A percentile compares a stretch with the other conserved stretches of the same genome.
Evolutionary conservation across 1,140 invertebrate species (phyloP).

Genomic region (Listronotus bonariensis): DNA sequence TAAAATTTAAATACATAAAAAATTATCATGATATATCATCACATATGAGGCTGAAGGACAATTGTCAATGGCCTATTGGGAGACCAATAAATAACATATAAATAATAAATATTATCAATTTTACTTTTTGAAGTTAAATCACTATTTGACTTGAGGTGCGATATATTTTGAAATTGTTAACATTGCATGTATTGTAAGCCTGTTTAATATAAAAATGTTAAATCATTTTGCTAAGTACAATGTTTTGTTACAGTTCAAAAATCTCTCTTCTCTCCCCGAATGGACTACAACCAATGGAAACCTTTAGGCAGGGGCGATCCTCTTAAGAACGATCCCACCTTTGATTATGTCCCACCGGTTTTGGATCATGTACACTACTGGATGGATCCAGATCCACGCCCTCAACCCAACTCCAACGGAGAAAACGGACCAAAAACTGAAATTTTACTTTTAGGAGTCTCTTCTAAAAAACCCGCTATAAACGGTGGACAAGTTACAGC

Average conservation of each 20-base stretch:
- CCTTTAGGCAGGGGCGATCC: slow-evolving; percentile 76
- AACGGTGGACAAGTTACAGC: slow-evolving; percentile 46
- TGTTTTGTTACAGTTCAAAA: slow-evolving; percentile 33
- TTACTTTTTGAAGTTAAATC: no score
- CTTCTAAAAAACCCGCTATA: slow-evolving; percentile 66
- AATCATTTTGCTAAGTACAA: slow-evolving; percentile 17
- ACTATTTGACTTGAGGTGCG: no score
- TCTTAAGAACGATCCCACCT: slow-evolving; percentile 78
- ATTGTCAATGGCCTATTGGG: no score
- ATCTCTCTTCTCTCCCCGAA: slow-evolving; percentile 66
- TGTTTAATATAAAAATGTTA: no score
- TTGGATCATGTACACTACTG: slow-evolving; percentile 77
- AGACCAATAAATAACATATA: no score
- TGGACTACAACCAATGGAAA: slow-evolving; percentile 79
- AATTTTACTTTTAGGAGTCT: slow-evolving; percentile 69
- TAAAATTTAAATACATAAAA: no score
- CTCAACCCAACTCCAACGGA: slow-evolving; percentile 50
- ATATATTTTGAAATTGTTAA: no score
- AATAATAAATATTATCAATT: no score
- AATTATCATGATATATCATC: no score
- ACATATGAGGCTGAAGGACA: no score
- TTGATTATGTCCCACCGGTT: slow-evolving; percentile 78
- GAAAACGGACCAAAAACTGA: slow-evolving; percentile 62
- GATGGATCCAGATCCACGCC: slow-evolving; percentile 60
- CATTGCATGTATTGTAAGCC: no score